Conservation (phyloP, 1,140 invertebrate genomes). For the Agraylea sexmaculata region DNA sequence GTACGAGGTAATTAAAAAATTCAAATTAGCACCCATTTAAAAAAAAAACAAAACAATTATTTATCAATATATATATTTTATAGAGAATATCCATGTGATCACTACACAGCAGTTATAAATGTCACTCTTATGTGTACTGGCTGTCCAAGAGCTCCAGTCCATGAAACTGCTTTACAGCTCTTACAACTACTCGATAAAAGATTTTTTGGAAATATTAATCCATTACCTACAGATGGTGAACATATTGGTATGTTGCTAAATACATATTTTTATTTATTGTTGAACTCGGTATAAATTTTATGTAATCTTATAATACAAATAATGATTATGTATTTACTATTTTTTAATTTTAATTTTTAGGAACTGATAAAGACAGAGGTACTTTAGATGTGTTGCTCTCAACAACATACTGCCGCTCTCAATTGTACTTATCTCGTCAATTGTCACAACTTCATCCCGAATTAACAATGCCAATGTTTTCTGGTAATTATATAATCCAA, state of each 20-base stretch:
- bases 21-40: neutral
- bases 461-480: conserved; percentile 98
- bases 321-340: conserved; percentile 1
- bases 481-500: conserved; percentile 47
- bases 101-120: conserved; percentile 95
- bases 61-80: conserved; percentile 22
- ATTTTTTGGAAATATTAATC: conserved; percentile 79
- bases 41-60: conserved; percentile 1
- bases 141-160: conserved; percentile 78
- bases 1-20: conserved; percentile 58
- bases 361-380: conserved; percentile 53
- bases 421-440: conserved; percentile 83
- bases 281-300: neutral
- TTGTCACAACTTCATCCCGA: conserved; percentile 90
- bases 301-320: neutral
- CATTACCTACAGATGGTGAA: conserved; percentile 52
- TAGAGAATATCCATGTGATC: conserved; percentile 97
- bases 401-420: conserved; percentile 81
- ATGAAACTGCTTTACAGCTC: conserved; percentile 87
- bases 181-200: conserved; percentile 88
- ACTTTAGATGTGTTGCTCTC: conserved; percentile 74
- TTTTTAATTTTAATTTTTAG: conserved; percentile 26
- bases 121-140: conserved; percentile 93
- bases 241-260: conserved; percentile 45
- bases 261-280: conserved; percentile 6